These are phyloP conservation scores for Euphonia xanthogaster DNA, from an alignment of 2,797 vertebrate species.

Conservation along the genomic window DNA sequence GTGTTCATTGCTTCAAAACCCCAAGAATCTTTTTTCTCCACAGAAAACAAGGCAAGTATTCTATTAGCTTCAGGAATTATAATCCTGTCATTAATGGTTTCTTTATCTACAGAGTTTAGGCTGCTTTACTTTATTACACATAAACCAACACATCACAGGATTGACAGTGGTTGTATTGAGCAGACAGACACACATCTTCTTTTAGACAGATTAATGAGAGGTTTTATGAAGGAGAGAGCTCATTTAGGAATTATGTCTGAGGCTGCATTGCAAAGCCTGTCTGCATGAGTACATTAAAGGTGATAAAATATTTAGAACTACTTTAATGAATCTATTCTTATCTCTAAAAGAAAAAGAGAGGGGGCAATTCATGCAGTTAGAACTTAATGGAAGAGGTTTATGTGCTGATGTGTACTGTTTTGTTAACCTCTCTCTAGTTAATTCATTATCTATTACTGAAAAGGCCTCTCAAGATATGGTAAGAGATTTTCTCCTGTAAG, in stretches of 20 bases:
- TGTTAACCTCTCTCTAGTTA: slow-evolving; percentile 17
- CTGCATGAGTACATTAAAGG: slow-evolving; percentile 12
- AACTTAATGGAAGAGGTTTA: slow-evolving; percentile 32
- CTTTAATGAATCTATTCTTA: slow-evolving; percentile 47
- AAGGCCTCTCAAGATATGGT: not conserved
- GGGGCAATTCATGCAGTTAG: slow-evolving; percentile 5
- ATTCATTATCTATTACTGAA: slow-evolving; percentile 12
- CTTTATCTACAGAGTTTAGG: not conserved
- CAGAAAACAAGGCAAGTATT: not conserved
- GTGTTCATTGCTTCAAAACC: not conserved
- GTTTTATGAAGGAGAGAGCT: slow-evolving; percentile 32
- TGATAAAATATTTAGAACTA: slow-evolving; percentile 52
- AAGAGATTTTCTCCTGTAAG: not conserved
- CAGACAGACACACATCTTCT: not conserved
- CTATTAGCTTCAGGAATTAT: not conserved
- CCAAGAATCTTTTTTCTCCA: not conserved
- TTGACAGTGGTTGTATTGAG: not conserved
- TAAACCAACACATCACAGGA: not conserved
- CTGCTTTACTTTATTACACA: not conserved
- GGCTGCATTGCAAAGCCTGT: not conserved
- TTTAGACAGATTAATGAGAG: slow-evolving; percentile 39
- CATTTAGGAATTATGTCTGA: slow-evolving; percentile 36
- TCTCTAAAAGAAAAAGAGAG: not conserved
- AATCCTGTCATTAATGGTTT: not conserved
- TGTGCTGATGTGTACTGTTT: not conserved